Conservation (phyloP, 2,797 vertebrate species). For the Coccyzus lansbergi region DNA sequence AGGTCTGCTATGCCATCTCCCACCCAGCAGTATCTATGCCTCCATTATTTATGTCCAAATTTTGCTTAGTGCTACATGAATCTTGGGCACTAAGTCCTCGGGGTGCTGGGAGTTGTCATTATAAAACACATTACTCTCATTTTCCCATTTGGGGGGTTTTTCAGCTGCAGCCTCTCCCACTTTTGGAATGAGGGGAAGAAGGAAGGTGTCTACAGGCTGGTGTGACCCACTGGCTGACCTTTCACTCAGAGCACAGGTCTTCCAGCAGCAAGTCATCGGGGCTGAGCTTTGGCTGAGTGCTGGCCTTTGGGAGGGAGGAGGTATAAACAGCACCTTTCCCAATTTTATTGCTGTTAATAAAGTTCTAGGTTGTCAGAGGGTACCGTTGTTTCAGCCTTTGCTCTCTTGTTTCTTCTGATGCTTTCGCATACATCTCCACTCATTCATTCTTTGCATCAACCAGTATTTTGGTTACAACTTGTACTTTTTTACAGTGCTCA, state of each 20-base stretch:
- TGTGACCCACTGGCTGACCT: background rate
- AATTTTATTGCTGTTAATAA: background rate
- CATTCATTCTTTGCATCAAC: background rate
- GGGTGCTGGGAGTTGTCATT: too few species aligned
- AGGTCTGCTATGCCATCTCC: background rate
- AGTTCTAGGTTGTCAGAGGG: background rate
- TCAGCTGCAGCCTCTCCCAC: background rate
- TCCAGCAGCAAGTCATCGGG: background rate
- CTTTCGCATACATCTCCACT: background rate
- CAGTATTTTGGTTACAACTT: background rate
- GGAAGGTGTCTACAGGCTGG: background rate
- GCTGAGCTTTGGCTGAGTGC: background rate
- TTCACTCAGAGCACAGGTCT: fast-evolving
- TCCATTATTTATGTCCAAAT: background rate
- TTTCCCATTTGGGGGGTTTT: background rate
- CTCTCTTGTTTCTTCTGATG: background rate
- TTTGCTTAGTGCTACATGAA: background rate
- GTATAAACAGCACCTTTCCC: background rate
- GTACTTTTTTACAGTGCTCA: background rate
- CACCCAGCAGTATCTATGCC: background rate
- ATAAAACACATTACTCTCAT: background rate
- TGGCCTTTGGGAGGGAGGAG: background rate
- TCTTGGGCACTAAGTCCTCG: background rate
- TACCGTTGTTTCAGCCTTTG: background rate
- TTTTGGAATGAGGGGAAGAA: background rate